Percentiles rank a stretch among this genome's conserved stretches.
Evolutionary conservation across 2,888 invertebrate species (phyloP).

Genomic region (Seira musarum): DNA sequence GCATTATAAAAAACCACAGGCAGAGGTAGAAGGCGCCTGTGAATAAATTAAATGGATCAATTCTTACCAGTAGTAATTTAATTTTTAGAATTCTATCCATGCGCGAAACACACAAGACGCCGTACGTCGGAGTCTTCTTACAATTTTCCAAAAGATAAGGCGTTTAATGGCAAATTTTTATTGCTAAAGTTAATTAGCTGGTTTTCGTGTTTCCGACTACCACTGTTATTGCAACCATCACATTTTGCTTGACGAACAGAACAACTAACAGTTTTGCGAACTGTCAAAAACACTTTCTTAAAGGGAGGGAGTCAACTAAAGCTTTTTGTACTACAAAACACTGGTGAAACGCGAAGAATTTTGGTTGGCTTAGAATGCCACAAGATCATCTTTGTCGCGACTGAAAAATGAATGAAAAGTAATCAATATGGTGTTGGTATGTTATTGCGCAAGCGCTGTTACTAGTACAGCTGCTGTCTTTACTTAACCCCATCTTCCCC

Average conservation of each 20-base stretch:
- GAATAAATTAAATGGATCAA: no score
- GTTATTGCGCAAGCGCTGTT: no score
- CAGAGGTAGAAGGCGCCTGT: no score
- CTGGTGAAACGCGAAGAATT: neutral
- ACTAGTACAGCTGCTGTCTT: neutral
- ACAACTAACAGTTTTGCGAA: neutral
- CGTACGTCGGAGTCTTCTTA: neutral
- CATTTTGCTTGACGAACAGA: neutral
- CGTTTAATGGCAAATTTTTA: neutral
- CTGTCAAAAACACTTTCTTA: neutral
- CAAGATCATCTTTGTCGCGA: neutral
- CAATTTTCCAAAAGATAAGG: neutral
- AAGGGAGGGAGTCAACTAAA: neutral
- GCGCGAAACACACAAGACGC: conserved; percentile 20
- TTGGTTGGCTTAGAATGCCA: neutral
- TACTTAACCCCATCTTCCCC: neutral
- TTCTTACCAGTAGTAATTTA: conserved; percentile 5
- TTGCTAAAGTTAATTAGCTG: neutral
- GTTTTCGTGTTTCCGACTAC: neutral
- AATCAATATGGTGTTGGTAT: neutral
- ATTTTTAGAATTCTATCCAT: conserved; percentile 22
- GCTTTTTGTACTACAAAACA: neutral
- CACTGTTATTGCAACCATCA: neutral
- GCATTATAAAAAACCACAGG: neutral
- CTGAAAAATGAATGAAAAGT: neutral